Base-by-base conservation (phyloP, 2,113 vertebrate genomes). In the Tragulus kanchil region DNA sequence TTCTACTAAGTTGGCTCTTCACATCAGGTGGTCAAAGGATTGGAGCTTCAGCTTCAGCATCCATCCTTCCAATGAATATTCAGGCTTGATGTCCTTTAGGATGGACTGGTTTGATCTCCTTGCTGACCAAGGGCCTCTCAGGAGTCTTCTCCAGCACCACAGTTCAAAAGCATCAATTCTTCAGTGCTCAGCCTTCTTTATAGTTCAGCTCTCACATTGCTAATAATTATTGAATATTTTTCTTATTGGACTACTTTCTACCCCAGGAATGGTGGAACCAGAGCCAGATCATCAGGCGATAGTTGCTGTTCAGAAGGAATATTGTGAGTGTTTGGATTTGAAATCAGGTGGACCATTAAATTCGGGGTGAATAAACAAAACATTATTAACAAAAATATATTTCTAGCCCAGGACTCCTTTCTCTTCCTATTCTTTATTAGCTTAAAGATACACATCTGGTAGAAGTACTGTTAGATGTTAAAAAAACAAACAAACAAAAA, bases 211-310 rank as follows among this genome's bases (percentile, higher is more conserved):
- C 21, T 45, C 69, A 73, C 69, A 25, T 6, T 73, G 69, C 69
- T 73, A 45, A 73, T 23, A 73, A 45, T 73, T 73, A 73, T 45
- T 45, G 69, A 73, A 23, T 12, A 25, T 45, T 45, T 45, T 73
- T 21, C 36, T 45, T 73, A 5, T 3, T 73, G 36, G 69, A 25
- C 36, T 21, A 73, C 36, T 25, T 71, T 81, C 4, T 15, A 59
- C 50, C 7, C 15, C 26, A 42, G 16, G 2, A 3, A 3, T 45
- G 45, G 52, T 56, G 17, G 15, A 8, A 8, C 23, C 58, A 36
- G 73, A 67, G 16, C 42, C 4, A 7, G 1, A 8, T 21, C 16
- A 1, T 6, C 12, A 4, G 15, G 42, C 36, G 3, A 8, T 3
- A 1, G 4, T 6, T 84, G 23, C 4, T 16, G 2, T 25, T 45